phyloP scores from a whole-genome alignment of 1,140 invertebrate species.

The Cherax destructor region DNA sequence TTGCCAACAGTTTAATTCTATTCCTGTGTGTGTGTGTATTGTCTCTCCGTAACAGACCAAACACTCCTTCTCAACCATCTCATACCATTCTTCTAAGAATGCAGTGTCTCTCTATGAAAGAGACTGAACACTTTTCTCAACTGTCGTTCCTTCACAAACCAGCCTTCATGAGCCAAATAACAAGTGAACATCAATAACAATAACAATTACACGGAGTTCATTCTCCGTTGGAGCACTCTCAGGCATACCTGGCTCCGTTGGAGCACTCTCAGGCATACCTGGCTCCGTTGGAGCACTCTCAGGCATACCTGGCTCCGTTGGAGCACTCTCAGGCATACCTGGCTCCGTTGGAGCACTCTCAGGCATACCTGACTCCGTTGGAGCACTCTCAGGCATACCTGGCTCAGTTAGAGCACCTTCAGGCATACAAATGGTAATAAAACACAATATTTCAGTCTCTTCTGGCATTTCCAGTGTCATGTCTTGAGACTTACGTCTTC shows the following conservation, averaged over 20 bases:
- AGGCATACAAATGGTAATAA: neutral
- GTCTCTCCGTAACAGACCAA: too few relatives aligned
- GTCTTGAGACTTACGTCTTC: neutral
- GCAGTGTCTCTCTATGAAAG: too few relatives aligned
- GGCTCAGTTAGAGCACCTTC: neutral
- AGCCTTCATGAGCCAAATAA: neutral
- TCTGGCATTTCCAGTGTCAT: neutral
- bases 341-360: too few relatives aligned
- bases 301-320: neutral
- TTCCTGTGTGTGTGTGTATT: too few relatives aligned
- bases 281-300: neutral
- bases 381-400: too few relatives aligned
- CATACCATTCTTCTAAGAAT: too few relatives aligned
- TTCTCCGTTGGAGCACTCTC: neutral
- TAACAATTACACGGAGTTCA: neutral
- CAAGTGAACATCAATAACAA: neutral
- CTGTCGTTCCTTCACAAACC: neutral
- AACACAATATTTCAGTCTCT: slow-evolving; percentile 11
- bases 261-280: neutral
- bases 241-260: neutral
- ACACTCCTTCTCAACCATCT: too few relatives aligned
- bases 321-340: neutral
- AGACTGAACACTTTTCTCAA: too few relatives aligned
- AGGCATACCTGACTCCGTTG: too few relatives aligned
- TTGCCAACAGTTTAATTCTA: too few relatives aligned